Conservation (phyloP, 2,888 invertebrate species). For the Sesia apiformis region DNA sequence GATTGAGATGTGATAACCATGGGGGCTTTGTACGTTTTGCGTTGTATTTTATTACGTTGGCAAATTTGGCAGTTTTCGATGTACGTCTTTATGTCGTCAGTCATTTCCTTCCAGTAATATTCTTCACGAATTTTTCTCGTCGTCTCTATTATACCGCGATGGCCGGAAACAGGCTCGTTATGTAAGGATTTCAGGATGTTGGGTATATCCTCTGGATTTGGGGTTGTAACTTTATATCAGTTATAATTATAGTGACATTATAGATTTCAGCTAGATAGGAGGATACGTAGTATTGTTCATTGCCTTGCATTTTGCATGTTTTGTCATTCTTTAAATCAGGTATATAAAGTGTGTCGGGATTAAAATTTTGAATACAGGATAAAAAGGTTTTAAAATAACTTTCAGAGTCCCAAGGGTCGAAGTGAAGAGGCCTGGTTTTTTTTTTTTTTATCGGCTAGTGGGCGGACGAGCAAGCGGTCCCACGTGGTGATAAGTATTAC, state of each 20-base stretch:
- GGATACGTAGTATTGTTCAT: slow-evolving; percentile 18
- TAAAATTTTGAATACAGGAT: slow-evolving; percentile 16
- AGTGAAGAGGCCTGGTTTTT: slow-evolving; percentile 16
- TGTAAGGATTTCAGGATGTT: slow-evolving; percentile 21
- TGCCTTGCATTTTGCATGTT: slow-evolving; percentile 13
- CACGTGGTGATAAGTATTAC: no score
- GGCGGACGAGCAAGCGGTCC: no score
- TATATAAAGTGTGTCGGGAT: slow-evolving; percentile 12
- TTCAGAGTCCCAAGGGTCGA: slow-evolving; percentile 20
- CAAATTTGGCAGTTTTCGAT: slow-evolving; percentile 17
- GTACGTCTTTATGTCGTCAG: slow-evolving; percentile 20
- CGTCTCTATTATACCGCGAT: slow-evolving; percentile 23
- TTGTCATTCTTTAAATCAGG: slow-evolving; percentile 17
- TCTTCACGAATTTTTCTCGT: slow-evolving; percentile 20
- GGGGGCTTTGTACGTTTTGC: slow-evolving; percentile 22
- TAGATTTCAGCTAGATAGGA: slow-evolving; percentile 20
- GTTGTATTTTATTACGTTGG: slow-evolving; percentile 23
- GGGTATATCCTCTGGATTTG: slow-evolving; percentile 17
- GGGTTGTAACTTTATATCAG: slow-evolving; percentile 15
- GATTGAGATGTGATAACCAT: slow-evolving; percentile 26
- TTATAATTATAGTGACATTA: slow-evolving; percentile 18
- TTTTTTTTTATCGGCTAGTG: no score
- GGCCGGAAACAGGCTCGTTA: slow-evolving; percentile 22
- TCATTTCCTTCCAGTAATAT: slow-evolving; percentile 27
- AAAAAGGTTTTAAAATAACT: slow-evolving; percentile 23